phyloP scores from a whole-genome alignment of 1,140 invertebrate species.

The Pentalonia nigronervosa region DNA sequence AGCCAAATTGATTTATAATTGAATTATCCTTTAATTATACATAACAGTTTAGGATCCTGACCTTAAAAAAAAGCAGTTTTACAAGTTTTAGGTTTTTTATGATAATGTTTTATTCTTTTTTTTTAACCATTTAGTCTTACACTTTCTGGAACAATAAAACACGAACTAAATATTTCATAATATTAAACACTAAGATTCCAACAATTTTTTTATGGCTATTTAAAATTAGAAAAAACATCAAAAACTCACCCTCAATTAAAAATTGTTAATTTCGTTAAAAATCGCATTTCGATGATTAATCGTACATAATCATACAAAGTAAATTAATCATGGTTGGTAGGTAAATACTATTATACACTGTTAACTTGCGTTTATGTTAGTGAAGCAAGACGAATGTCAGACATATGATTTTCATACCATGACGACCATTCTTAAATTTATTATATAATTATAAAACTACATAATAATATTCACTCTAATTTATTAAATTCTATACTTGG shows the following conservation, averaged over 20 bases:
- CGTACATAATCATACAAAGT: neutral
- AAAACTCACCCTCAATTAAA: neutral
- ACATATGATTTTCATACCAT: neutral
- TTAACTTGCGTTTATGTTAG: neutral
- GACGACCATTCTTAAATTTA: neutral
- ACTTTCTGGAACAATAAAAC: neutral
- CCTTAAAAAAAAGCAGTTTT: neutral
- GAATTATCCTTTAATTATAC: neutral
- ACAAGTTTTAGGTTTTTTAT: neutral
- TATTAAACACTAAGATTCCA: no score
- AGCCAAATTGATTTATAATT: neutral
- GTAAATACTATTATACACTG: neutral
- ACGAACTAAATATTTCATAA: neutral
- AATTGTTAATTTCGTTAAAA: neutral
- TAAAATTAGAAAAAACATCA: neutral
- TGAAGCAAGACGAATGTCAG: neutral
- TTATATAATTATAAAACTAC: neutral
- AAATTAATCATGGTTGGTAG: neutral
- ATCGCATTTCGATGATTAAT: neutral
- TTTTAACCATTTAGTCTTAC: neutral
- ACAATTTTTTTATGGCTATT: neutral
- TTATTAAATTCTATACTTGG: neutral
- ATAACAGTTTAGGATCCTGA: neutral
- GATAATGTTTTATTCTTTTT: neutral
- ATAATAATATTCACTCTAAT: neutral